A percentile compares a stretch with the other conserved stretches of the same genome.
Conservation (phyloP, 2,888 invertebrate species). For the Hipparchia sbordonii region DNA sequence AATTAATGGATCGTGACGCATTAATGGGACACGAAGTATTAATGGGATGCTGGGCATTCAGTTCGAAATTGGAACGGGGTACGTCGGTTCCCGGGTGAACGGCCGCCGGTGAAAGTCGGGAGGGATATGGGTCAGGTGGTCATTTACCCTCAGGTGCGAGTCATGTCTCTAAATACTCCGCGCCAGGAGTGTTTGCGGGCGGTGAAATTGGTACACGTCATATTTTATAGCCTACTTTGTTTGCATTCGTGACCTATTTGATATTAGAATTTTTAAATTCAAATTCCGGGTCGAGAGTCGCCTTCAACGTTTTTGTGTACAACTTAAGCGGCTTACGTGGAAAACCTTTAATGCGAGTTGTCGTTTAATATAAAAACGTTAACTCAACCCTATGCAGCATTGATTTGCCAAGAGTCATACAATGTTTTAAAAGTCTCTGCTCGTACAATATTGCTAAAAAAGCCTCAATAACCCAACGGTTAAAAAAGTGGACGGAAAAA, state of each 20-base stretch:
- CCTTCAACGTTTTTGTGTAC: background rate
- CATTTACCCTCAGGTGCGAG: conserved; percentile 73
- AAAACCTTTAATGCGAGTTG: too few relatives aligned
- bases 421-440: too few relatives aligned
- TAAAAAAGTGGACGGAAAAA: too few relatives aligned
- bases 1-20: conserved; percentile 65
- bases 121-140: conserved; percentile 79
- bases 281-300: background rate
- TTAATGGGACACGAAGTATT: conserved; percentile 32
- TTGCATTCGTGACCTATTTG: conserved; percentile 21
- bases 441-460: too few relatives aligned
- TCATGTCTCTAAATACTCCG: conserved; percentile 39
- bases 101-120: conserved; percentile 78
- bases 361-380: too few relatives aligned
- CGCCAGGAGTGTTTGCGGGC: conserved; percentile 34
- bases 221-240: conserved; percentile 25
- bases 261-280: conserved; percentile 11
- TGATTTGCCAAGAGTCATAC: too few relatives aligned
- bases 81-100: conserved; percentile 76
- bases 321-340: background rate
- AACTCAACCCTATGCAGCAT: too few relatives aligned
- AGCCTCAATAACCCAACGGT: too few relatives aligned
- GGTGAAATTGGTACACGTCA: conserved; percentile 31
- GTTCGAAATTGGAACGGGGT: conserved; percentile 73
- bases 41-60: conserved; percentile 53